Evolutionary conservation across 1,140 invertebrate genomes (phyloP).

Genomic region (Heliothis virescens): DNA sequence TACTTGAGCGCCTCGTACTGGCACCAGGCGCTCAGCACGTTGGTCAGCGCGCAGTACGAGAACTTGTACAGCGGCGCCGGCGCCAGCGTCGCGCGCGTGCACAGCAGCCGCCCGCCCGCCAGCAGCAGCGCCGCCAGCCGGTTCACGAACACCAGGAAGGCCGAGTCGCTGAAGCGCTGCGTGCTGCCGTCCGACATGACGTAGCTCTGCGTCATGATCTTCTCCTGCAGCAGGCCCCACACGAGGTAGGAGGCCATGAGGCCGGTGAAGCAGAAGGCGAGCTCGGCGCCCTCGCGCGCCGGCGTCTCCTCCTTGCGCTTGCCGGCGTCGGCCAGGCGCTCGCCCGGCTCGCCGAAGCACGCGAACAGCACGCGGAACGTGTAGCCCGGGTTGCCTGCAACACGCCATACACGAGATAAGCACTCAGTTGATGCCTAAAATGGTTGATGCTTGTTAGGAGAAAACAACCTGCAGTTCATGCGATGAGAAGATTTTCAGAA

Average conservation of each 20-base stretch:
- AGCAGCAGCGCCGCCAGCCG: conserved; percentile 93
- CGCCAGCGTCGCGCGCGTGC: conserved; percentile 90
- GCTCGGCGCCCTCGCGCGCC: conserved; percentile 61
- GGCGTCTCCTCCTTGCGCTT: conserved; percentile 59
- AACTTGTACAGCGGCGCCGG: conserved; percentile 98
- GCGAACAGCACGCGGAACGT: conserved; percentile 64
- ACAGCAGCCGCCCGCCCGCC: conserved; percentile 81
- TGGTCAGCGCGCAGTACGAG: conserved; percentile 98
- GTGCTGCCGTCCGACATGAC: conserved; percentile 85
- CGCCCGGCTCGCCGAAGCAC: conserved; percentile 71
- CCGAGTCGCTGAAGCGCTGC: conserved; percentile 95
- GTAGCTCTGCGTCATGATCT: conserved; percentile 96
- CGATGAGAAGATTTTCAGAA: no score
- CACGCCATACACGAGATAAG: background rate
- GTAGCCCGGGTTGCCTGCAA: conserved; percentile 59
- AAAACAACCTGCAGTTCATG: no score
- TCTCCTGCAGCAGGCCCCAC: conserved; percentile 98
- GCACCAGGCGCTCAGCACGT: conserved; percentile 99
- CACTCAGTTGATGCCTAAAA: no score
- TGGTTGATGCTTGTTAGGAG: no score
- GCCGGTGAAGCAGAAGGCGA: conserved; percentile 92
- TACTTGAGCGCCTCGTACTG: conserved; percentile 99
- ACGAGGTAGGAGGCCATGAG: conserved; percentile 96
- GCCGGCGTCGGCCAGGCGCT: conserved; percentile 68
- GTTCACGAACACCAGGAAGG: conserved; percentile 98